A percentile compares a stretch with the other conserved stretches of the same genome.
These are phyloP conservation scores for Gadopsis bispinosus DNA, from an alignment of 2,797 vertebrate genomes.

Conservation along the genomic window DNA sequence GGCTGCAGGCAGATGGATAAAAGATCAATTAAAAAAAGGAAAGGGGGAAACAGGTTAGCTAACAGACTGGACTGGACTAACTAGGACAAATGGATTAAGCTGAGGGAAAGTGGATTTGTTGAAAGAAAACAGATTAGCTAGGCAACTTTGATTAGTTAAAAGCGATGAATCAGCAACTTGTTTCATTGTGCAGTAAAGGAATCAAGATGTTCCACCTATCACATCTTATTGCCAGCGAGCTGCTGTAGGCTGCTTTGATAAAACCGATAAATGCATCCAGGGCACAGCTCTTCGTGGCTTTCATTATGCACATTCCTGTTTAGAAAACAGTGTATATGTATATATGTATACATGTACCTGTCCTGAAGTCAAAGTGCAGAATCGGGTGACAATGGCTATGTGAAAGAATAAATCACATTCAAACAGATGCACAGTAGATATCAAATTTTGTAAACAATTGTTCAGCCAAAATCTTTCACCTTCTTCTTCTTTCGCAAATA, in stretches of 20 bases:
- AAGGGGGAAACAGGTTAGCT: constrained; percentile 62
- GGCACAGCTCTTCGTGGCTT: constrained; percentile 33
- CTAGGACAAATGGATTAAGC: constrained; percentile 83
- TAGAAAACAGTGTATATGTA: neutral
- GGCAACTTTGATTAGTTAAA: constrained; percentile 82
- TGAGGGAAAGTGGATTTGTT: constrained; percentile 81
- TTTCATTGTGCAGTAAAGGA: constrained; percentile 69
- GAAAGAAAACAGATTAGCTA: constrained; percentile 82
- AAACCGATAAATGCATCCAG: constrained; percentile 36
- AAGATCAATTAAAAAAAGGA: constrained; percentile 38
- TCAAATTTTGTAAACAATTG: neutral
- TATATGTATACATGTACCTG: neutral
- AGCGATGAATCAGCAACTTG: constrained; percentile 82
- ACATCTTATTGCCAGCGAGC: constrained; percentile 68
- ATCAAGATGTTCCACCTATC: constrained; percentile 72
- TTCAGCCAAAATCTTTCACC: neutral
- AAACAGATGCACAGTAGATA: neutral
- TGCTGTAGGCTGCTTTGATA: constrained; percentile 45
- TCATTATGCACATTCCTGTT: constrained; percentile 32
- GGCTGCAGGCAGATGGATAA: constrained; percentile 75
- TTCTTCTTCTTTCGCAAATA: neutral
- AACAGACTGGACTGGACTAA: constrained; percentile 72
- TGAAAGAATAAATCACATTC: neutral
- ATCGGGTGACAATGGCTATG: neutral
- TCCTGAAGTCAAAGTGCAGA: constrained; percentile 13